Evolutionary conservation across 2,888 invertebrate genomes (phyloP).

Genomic region (Spodoptera exigua): DNA sequence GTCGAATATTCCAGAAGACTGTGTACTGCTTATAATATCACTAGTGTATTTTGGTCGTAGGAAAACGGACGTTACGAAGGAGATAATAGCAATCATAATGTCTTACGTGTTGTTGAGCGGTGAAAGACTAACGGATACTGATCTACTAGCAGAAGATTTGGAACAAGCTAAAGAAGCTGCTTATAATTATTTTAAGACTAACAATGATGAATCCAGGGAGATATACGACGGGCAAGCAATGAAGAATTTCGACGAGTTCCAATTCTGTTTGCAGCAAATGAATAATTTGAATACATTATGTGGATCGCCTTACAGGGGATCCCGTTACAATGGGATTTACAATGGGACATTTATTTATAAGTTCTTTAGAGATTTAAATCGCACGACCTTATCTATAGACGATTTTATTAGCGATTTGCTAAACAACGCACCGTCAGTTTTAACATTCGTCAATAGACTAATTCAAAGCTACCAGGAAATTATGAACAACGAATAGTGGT

Average conservation of each 20-base stretch:
- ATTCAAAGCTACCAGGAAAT: constrained; percentile 26
- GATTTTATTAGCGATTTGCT: constrained; percentile 28
- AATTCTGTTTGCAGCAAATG: constrained; percentile 63
- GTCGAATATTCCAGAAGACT: constrained; percentile 53
- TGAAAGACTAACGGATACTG: not conserved
- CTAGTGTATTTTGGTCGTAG: constrained; percentile 62
- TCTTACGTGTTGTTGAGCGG: constrained; percentile 58
- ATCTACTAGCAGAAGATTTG: constrained; percentile 3
- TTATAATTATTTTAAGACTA: constrained; percentile 42
- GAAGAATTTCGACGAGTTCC: constrained; percentile 61
- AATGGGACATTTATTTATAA: constrained; percentile 67
- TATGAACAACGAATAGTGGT: too few species aligned
- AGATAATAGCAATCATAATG: constrained; percentile 61
- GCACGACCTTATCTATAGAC: not conserved
- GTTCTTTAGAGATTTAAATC: constrained; percentile 39
- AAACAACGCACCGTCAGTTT: constrained; percentile 27
- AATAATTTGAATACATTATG: constrained; percentile 68
- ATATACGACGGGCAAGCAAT: constrained; percentile 51
- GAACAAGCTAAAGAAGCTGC: not conserved
- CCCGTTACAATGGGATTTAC: constrained; percentile 57
- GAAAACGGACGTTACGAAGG: constrained; percentile 45
- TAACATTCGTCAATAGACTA: constrained; percentile 9
- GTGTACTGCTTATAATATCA: constrained; percentile 60
- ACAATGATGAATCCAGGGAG: constrained; percentile 14
- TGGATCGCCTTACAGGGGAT: constrained; percentile 56